phyloP scores from a whole-genome alignment of 1,140 invertebrate species.

The Heterodera carotae region DNA sequence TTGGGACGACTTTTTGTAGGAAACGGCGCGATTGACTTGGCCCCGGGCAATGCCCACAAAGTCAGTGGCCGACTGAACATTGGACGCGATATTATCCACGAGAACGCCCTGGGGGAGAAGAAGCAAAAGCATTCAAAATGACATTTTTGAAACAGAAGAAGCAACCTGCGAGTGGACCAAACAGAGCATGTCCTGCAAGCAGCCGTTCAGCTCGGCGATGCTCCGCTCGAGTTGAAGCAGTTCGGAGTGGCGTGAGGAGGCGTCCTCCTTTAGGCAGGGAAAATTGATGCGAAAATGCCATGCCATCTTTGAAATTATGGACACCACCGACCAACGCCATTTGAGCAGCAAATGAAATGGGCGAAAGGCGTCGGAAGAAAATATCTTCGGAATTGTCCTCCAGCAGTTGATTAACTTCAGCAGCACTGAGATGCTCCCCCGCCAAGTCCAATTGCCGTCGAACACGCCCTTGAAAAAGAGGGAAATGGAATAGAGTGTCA shows the following conservation, averaged over 20 bases:
- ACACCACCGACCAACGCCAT: conserved; percentile 18
- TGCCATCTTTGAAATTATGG: not conserved
- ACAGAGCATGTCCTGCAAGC: conserved; percentile 43
- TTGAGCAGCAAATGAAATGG: conserved; percentile 38
- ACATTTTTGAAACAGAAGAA: not conserved
- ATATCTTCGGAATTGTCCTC: conserved; percentile 53
- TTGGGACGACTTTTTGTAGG: conserved; percentile 22
- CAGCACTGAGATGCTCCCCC: conserved; percentile 34
- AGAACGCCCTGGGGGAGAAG: conserved; percentile 8
- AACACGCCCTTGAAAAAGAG: conserved; percentile 44
- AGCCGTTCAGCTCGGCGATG: conserved; percentile 46
- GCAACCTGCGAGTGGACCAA: conserved; percentile 40
- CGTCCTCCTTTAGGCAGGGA: conserved; percentile 30
- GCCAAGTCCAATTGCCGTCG: conserved; percentile 51
- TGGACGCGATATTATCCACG: conserved; percentile 13
- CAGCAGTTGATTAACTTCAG: conserved; percentile 44
- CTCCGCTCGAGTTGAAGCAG: conserved; percentile 46
- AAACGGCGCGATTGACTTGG: conserved; percentile 18
- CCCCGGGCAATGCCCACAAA: conserved; percentile 8
- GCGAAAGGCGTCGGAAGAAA: conserved; percentile 48
- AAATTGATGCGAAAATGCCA: not conserved
- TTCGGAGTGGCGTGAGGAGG: conserved; percentile 44
- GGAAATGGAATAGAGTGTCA: no score
- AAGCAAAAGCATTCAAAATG: conserved; percentile 1
- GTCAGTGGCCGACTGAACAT: conserved; percentile 25